Evolutionary conservation across 2,888 invertebrate species (phyloP), one percentile per base, ranked within the genome.

Genomic region (Thalpophila matura): DNA sequence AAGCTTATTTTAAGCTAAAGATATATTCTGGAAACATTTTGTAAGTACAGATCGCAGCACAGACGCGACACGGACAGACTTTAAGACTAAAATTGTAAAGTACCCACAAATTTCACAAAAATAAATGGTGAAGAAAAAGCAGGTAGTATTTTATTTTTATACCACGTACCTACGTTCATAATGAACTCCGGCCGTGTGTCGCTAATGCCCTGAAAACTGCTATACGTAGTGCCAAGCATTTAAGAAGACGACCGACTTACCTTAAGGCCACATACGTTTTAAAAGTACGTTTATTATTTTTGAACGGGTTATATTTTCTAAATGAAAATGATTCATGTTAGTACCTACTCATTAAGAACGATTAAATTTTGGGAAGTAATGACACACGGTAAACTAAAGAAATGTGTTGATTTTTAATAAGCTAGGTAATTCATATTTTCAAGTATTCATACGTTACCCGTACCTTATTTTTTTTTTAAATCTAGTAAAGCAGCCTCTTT

Each of bases 191-290:
- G 43, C 46, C 58, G 71, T 74, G 74, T 74, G 75, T 74, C 71
- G 71, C 75, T 72, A 75, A 75, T 76, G 76, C 57, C 12, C 51
- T 61, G 76, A 76, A 76, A 72, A 76, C 73, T 56, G 59, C 43
- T 60, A 71, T 75, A 72, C 45, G 55, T 68, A 59, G 55, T 59
- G 62, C 59, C 53, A 49, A 64, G 38, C 59, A 50, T 55, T 63
- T 66, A 45, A 33, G 53, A 54, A 63, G 45, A 61, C 42, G 47
- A 33, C 54, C 43, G 46, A 57, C 55, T 57, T 62, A 50, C 40
- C 49, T 57, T 31, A 12, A 38, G n/a, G 46, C 42, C 46, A 40
- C 14, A 14, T 38, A 47, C 33, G 22, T 46, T 51, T 43, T 43
- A 35, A 33, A n/a, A 1, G 24, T 31, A 16, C 5, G 2, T 7